phyloP scores from a whole-genome alignment of 2,113 vertebrate species.

The Melierax canorus region DNA sequence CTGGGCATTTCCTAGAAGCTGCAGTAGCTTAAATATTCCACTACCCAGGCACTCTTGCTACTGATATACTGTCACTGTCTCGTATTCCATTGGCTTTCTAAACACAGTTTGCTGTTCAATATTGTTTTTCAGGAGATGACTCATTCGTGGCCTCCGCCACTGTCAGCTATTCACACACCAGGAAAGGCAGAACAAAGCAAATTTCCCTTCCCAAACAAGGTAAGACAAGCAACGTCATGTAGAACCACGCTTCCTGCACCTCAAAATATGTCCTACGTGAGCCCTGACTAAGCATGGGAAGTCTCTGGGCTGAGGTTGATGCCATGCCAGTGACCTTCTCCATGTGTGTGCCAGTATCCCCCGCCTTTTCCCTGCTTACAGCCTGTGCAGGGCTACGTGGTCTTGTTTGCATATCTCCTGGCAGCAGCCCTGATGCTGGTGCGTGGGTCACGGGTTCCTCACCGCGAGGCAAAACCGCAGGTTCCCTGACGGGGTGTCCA shows the following conservation, averaged over 20 bases:
- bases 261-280: neutral
- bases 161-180: slow-evolving; percentile 83
- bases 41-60: neutral
- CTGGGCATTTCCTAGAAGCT: neutral
- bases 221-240: slow-evolving; percentile 24
- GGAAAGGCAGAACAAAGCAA: slow-evolving; percentile 81
- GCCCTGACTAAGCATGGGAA: neutral
- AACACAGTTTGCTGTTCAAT: neutral
- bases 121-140: slow-evolving; percentile 85
- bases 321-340: neutral
- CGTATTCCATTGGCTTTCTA: neutral
- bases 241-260: neutral
- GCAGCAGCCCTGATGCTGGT: neutral
- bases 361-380: neutral
- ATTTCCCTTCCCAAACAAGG: slow-evolving; percentile 87
- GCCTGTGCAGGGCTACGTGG: neutral
- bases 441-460: neutral
- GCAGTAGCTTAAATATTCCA: neutral
- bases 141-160: slow-evolving; percentile 85
- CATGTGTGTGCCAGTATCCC: neutral
- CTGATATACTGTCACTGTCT: neutral
- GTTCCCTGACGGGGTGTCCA: neutral
- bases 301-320: neutral
- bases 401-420: neutral
- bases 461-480: neutral